Evolutionary conservation across 2,888 invertebrate species (phyloP).

Genomic region (Rhimphoctona megacephalus): DNA sequence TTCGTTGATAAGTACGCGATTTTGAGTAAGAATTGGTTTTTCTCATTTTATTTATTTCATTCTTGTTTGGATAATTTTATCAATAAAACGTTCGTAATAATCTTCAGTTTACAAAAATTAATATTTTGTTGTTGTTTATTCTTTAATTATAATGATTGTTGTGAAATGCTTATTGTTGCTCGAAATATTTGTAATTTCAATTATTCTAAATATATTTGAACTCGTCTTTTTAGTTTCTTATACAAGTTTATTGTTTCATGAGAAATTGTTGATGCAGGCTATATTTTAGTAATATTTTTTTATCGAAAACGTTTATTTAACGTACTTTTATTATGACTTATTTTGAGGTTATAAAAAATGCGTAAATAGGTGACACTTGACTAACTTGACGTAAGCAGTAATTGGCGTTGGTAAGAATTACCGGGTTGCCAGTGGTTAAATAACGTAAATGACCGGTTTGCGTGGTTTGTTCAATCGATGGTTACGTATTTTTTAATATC

Average conservation of each 20-base stretch:
- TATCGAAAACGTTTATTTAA: neutral
- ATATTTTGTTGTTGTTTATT: neutral
- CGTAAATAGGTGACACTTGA: constrained; percentile 10
- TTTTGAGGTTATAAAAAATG: constrained; percentile 9
- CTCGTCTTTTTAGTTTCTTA: neutral
- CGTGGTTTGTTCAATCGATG: too few species aligned
- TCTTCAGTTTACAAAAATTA: neutral
- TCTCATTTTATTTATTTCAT: neutral
- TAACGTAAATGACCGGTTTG: neutral
- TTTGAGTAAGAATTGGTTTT: neutral
- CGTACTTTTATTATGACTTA: constrained; percentile 2
- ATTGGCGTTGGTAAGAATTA: neutral
- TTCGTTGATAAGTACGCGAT: neutral
- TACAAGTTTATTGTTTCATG: neutral
- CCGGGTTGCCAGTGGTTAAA: neutral
- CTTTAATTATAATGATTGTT: neutral
- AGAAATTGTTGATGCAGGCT: neutral
- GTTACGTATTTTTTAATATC: too few species aligned
- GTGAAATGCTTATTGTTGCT: neutral
- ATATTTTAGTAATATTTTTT: neutral
- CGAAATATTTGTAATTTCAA: neutral
- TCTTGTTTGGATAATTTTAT: neutral
- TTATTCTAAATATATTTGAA: neutral
- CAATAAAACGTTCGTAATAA: neutral
- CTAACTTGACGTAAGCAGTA: neutral